Base-by-base conservation (phyloP, 2,113 vertebrate genomes). In the Paracanthobrama guichenoti region DNA sequence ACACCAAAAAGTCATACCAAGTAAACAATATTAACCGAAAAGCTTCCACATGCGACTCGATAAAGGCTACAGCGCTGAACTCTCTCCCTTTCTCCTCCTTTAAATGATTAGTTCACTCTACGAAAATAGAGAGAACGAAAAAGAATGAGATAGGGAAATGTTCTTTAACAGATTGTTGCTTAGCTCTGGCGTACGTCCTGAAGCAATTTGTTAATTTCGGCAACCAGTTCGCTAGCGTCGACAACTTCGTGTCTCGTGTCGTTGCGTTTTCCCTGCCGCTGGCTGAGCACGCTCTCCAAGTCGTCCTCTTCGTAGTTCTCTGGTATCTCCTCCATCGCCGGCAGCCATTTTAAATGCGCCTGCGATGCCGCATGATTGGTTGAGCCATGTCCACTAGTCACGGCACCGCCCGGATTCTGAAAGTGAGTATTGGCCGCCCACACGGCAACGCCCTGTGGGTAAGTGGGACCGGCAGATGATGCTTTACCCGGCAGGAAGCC, bases 251-350 rank as follows among this genome's bases (percentile, higher is more conserved):
- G 96, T 80, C 96, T 96, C 48, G 95, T 94, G 4, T 98, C 97
- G 2, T 90, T 89, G 35, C 93, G 92, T 86, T 93, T 94, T 28
- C 88, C 88, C 0, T 90, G 93, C 59, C 96, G 95, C 90, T 96
- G 96, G 88, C 95, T 96, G 86, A 98, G 96, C 83, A 97, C 95
- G 0, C 95, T 96, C 69, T 99, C 98, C 72, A 97, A 97, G 85
- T 99, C 98, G 26, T 99, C 98, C 83, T 99, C 98, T 83, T 99
- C 98, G 0, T 96, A 98, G 81, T 99, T 99, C 84, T 99, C 98
- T 0, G 98, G 98, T 88, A 99, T 99, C 89, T 99, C 98, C 90
- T 99, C 98, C 98, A 99, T 99, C 85, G 98, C 97, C 0, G 97
- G 97, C 87, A 99, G 93, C 98, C 98, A 99, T 62, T 99, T 99